These are phyloP conservation scores for Ophion costatus DNA, from an alignment of 2,888 invertebrate genomes.

Conservation along the genomic window DNA sequence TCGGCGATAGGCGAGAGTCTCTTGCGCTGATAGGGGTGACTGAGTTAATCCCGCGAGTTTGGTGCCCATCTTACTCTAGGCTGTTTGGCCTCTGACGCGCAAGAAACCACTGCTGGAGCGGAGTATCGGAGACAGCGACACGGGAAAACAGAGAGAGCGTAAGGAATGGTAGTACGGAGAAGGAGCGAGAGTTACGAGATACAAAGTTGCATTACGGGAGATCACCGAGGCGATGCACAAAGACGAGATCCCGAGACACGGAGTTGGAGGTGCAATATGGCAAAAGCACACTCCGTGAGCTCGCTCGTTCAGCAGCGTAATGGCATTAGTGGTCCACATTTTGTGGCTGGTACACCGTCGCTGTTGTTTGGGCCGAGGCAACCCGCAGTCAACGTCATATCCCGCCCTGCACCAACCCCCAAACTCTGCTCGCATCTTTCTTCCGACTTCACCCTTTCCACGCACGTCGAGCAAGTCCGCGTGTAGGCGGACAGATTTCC, in stretches of 20 bases:
- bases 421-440: slow-evolving; percentile 38
- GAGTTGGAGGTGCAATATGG: slow-evolving; percentile 29
- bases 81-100: slow-evolving; percentile 40
- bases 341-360: slow-evolving; percentile 65
- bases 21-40: slow-evolving; percentile 36
- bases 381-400: slow-evolving; percentile 26
- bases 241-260: slow-evolving; percentile 24
- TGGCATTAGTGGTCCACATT: slow-evolving; percentile 69
- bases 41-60: slow-evolving; percentile 41
- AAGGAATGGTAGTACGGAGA: background rate
- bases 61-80: slow-evolving; percentile 33
- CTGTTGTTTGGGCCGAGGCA: slow-evolving; percentile 42
- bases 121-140: background rate
- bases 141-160: slow-evolving; percentile 25
- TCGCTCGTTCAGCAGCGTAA: slow-evolving; percentile 60
- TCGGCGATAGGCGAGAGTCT: slow-evolving; percentile 37
- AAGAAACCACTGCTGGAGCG: slow-evolving; percentile 18
- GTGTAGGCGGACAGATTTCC: slow-evolving; percentile 27
- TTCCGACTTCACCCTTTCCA: slow-evolving; percentile 34
- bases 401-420: slow-evolving; percentile 15
- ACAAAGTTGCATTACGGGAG: slow-evolving; percentile 58
- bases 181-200: slow-evolving; percentile 37
- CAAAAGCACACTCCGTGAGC: slow-evolving; percentile 45
- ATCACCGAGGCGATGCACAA: slow-evolving; percentile 24
- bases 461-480: background rate